Base-by-base conservation (phyloP, 2,888 invertebrate species). In the Germaria angustata region DNA sequence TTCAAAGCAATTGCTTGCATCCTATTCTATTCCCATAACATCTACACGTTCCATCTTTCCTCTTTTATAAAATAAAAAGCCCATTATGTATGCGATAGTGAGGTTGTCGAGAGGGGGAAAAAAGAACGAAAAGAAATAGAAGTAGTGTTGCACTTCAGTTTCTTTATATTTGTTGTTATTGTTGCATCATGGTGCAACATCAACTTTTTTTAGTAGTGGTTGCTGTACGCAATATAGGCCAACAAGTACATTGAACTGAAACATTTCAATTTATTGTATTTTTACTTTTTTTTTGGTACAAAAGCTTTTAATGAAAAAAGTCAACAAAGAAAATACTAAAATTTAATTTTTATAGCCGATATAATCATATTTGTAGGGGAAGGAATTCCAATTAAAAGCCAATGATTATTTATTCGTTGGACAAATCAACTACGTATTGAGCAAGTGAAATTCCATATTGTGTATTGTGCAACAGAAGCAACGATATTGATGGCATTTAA, bases 181-280 rank as follows among this genome's bases (percentile, higher is more conserved):
- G 46, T 46, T 69, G 32, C 17, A 77, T 69, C 69, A 77, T 69
- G 72, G 9, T 80, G 69, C 68, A 59, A 61, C 59, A 73, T 79
- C 34, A 79, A 13, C n/a, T 51, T 55, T 68, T 20, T 77, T 20
- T 57, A 57, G 46, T 68, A 65, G 78, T 78, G 72, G 78, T 73
- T 78, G 75, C 71, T 59, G 46, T 69, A 79, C 59, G 72, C 86
- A 87, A 88, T 88, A 87, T 88, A 88, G 88, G 88, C 89, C 88
- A 88, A 85, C 87, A 87, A 89, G 89, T 88, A 85, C 89, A 86
- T 88, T 88, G 89, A 88, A 89, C 88, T 87, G 85, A 84, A 49
- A 57, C 79, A 51, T 51, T 65, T 65, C 1, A 44, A 15, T 17
- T 8, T 57, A n/a, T 57, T 22, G 39, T n/a, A 34, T 22, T 44